A percentile compares a stretch with the other conserved stretches of the same genome.
These are phyloP conservation scores for Cettia cetti DNA, from an alignment of 2,113 vertebrate genomes.

Conservation along the genomic window DNA sequence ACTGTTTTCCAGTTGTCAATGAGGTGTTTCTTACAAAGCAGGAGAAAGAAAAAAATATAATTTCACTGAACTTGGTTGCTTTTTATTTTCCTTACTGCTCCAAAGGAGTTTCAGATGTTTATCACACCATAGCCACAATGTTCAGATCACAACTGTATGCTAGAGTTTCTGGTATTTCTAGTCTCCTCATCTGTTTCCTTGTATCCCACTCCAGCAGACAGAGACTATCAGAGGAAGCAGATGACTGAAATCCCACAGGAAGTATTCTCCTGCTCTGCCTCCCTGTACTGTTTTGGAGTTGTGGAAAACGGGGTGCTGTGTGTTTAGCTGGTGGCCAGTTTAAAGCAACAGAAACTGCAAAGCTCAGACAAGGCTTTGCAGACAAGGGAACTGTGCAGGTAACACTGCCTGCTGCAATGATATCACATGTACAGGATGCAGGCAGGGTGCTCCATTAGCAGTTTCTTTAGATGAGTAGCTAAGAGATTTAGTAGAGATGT, in stretches of 20 bases:
- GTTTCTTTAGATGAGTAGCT: background rate
- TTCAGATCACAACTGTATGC: rapidly evolving
- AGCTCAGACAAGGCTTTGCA: background rate
- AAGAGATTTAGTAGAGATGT: background rate
- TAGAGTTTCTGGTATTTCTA: background rate
- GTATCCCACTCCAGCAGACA: background rate
- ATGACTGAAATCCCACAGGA: background rate
- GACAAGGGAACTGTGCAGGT: background rate
- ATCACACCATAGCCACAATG: background rate
- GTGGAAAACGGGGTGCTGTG: background rate
- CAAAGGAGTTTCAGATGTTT: background rate
- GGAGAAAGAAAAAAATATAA: background rate
- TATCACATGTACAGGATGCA: background rate
- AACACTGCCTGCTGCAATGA: background rate
- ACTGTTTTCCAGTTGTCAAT: background rate
- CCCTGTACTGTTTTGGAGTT: rapidly evolving
- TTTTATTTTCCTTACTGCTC: background rate
- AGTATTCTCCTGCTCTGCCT: background rate
- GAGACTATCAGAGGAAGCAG: background rate
- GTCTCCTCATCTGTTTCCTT: background rate
- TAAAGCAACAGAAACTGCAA: background rate
- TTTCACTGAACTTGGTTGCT: background rate
- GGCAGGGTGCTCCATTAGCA: rapidly evolving
- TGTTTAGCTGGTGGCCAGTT: background rate
- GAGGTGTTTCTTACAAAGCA: background rate